Base-by-base conservation (phyloP, 2,797 vertebrate species). In the Hydrophis major region DNA sequence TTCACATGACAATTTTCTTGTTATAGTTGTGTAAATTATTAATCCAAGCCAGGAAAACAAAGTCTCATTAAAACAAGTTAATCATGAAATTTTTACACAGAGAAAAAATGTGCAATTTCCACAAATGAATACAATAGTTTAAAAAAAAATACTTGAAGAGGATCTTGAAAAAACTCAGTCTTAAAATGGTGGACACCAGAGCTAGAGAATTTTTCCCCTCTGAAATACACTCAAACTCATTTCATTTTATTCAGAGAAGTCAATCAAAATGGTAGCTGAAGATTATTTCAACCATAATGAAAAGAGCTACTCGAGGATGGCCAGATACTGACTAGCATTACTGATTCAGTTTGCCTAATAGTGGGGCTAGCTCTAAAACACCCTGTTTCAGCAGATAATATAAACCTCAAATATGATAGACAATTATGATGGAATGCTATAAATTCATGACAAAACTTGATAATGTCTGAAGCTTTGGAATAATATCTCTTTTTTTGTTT, bases 1-100 rank as follows among this genome's bases (percentile, higher is more conserved):
- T 91, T 86, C 47, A 86, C 27, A 59, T 88, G 22, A 25, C 55
- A 92, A 2, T 89, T 93, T 89, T 92, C 63, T 22, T 93, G 7
- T 92, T 91, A 89, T 61, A 37, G 93, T 42, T 37, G 0, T 53
- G 1, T 91, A 14, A 56, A 61, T 22, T 92, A 8, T 25, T 88
- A 90, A 13, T 28, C 83, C 56, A 91, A 88, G 90, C 0, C 0
- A 4, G 32, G 12, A 61, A 16, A 66, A 63, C 91, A 91, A 56
- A 50, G 13, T 63, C 32, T 47, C 47, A 1, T 86, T 91, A 86
- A 91, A 90, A 12, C 56, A 94, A 83, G 7, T 59, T 13, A 37
- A 37, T 83, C 37, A 1, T 61, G 22, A 86, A 22, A 50, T 63
- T 2, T 94, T 88, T 90, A 25, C 12, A 87, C 87, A 74, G 0